Conservation (phyloP, 2,888 invertebrate genomes). For the Eristalis pertinax region DNA sequence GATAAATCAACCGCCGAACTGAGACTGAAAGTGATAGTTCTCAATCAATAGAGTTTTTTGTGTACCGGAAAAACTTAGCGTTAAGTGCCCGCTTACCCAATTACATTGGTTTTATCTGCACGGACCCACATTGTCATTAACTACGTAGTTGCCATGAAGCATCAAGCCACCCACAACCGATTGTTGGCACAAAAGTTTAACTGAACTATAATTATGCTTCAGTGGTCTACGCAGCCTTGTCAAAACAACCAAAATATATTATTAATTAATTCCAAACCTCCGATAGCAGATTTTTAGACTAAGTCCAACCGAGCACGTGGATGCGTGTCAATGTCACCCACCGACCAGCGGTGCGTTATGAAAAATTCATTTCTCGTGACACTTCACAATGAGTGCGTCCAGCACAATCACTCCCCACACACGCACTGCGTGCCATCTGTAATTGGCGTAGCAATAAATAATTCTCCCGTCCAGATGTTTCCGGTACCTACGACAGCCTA, state of each 20-base stretch:
- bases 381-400: constrained; percentile 44
- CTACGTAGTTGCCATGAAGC: too few species aligned
- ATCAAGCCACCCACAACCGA: background rate
- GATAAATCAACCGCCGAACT: background rate
- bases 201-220: background rate
- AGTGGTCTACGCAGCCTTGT: background rate
- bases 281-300: background rate
- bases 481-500: constrained; percentile 34
- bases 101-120: too few species aligned
- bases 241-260: background rate
- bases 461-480: constrained; percentile 30
- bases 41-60: too few species aligned
- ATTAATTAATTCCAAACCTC: background rate
- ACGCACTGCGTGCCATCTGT: constrained; percentile 10
- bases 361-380: constrained; percentile 48
- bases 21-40: background rate
- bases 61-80: too few species aligned
- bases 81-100: too few species aligned
- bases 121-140: too few species aligned
- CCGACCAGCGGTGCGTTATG: constrained; percentile 53
- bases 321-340: constrained; percentile 24
- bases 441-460: constrained; percentile 40
- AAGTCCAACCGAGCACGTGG: background rate
- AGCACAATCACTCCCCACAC: constrained; percentile 28
- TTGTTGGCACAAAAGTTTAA: background rate